phyloP scores from a whole-genome alignment of 2,797 vertebrate species.

The Remorina albescens region DNA sequence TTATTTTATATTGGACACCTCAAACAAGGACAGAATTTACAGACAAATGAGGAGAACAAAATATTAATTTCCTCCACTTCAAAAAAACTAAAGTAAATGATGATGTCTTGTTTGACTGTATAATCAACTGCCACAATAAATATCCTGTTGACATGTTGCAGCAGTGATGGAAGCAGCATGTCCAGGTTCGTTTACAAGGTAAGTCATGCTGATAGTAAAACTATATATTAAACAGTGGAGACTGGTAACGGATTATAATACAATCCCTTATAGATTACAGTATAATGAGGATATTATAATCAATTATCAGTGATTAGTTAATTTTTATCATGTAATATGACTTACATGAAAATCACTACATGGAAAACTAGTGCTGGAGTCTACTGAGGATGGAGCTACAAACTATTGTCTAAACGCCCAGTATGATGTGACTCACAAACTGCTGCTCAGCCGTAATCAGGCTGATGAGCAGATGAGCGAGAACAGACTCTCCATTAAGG shows the following conservation, averaged over 20 bases:
- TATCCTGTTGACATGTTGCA: conserved; percentile 1
- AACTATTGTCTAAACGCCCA: conserved; percentile 8
- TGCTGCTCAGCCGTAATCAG: conserved; percentile 30
- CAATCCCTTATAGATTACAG: conserved; percentile 39
- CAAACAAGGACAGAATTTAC: neutral
- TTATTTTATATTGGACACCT: neutral
- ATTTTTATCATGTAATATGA: conserved; percentile 24
- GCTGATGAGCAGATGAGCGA: conserved; percentile 21
- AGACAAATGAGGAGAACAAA: neutral
- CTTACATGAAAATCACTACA: conserved; percentile 32
- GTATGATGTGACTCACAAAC: conserved; percentile 11
- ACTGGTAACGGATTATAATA: conserved; percentile 38
- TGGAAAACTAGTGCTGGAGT: conserved; percentile 3
- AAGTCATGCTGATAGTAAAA: conserved; percentile 37
- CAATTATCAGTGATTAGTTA: conserved; percentile 6
- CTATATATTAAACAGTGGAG: conserved; percentile 1
- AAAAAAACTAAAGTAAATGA: neutral
- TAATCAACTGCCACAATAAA: neutral
- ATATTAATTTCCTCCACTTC: neutral
- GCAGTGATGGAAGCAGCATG: conserved; percentile 14
- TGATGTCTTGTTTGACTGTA: neutral
- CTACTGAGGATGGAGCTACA: conserved; percentile 23
- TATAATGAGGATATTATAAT: neutral
- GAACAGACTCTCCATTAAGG: conserved; percentile 6
- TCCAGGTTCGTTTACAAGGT: conserved; percentile 2